Evolutionary conservation across 2,113 vertebrate species (phyloP).

Genomic region (Saimiri boliviensis): DNA sequence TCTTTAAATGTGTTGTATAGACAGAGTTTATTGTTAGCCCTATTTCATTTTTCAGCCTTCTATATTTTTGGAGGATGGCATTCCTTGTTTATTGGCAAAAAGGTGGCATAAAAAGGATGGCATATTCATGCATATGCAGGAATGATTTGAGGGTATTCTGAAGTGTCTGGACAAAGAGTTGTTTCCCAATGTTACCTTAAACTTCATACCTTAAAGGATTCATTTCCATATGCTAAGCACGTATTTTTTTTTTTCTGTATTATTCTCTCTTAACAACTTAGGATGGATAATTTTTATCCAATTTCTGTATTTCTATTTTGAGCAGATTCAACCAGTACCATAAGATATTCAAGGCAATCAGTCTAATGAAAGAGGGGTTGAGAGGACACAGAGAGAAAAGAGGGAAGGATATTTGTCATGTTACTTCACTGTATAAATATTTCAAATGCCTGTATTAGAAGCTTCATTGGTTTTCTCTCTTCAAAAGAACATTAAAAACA

Average conservation of each 20-base stretch:
- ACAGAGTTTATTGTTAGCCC: neutral
- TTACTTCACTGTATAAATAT: neutral
- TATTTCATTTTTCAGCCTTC: conserved; percentile 29
- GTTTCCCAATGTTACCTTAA: neutral
- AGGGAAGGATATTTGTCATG: neutral
- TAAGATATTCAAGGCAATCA: neutral
- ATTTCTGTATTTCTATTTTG: neutral
- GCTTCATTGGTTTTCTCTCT: neutral
- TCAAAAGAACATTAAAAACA: conserved; percentile 25
- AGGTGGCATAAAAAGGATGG: neutral
- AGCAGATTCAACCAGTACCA: neutral
- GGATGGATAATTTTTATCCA: conserved; percentile 16
- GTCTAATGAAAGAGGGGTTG: neutral
- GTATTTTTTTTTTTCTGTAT: neutral
- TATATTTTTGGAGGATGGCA: neutral
- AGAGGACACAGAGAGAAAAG: neutral
- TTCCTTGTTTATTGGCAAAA: neutral
- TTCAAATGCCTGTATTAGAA: neutral
- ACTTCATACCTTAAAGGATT: neutral
- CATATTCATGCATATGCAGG: neutral
- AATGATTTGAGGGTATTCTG: neutral
- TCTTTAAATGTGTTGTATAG: neutral
- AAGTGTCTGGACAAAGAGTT: neutral
- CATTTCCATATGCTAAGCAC: neutral
- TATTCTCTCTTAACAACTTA: conserved; percentile 9